Percentiles rank a stretch among this genome's conserved stretches.
These are phyloP conservation scores for Troides aeacus DNA, from an alignment of 2,888 invertebrate genomes.

Conservation along the genomic window DNA sequence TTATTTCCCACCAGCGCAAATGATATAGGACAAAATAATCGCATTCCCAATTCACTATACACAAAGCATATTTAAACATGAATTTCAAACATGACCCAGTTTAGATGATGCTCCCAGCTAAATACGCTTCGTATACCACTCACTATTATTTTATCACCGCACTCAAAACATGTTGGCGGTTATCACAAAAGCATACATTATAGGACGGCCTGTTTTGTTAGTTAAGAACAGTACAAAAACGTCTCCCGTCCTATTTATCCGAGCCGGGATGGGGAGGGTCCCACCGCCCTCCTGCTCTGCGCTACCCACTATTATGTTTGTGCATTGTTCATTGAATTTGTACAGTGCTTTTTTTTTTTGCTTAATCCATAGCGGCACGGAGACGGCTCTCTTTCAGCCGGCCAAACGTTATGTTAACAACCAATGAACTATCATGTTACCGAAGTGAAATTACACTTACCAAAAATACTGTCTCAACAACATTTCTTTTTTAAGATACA, in stretches of 20 bases:
- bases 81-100: slow-evolving; percentile 15
- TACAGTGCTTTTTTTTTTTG: slow-evolving; percentile 40
- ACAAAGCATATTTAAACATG: not conserved
- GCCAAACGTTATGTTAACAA: slow-evolving; percentile 46
- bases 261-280: slow-evolving; percentile 2
- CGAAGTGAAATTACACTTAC: slow-evolving; percentile 32
- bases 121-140: slow-evolving; percentile 9
- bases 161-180: slow-evolving; percentile 25
- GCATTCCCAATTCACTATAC: not conserved
- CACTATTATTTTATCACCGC: slow-evolving; percentile 29
- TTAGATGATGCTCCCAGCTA: slow-evolving; percentile 1
- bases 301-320: slow-evolving; percentile 41
- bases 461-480: not conserved
- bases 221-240: slow-evolving; percentile 47
- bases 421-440: slow-evolving; percentile 36
- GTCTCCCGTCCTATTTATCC: slow-evolving; percentile 35
- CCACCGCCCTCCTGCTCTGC: slow-evolving; percentile 20
- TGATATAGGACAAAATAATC: no score
- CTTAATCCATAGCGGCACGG: slow-evolving; percentile 38
- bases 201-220: slow-evolving; percentile 37
- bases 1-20: no score
- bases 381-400: slow-evolving; percentile 40
- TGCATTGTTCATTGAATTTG: slow-evolving; percentile 56
- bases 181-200: slow-evolving; percentile 28
- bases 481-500: not conserved